Evolutionary conservation across 2,113 vertebrate species (phyloP), one percentile per base, ranked within the genome.

Genomic region (Philantomba maxwellii): DNA sequence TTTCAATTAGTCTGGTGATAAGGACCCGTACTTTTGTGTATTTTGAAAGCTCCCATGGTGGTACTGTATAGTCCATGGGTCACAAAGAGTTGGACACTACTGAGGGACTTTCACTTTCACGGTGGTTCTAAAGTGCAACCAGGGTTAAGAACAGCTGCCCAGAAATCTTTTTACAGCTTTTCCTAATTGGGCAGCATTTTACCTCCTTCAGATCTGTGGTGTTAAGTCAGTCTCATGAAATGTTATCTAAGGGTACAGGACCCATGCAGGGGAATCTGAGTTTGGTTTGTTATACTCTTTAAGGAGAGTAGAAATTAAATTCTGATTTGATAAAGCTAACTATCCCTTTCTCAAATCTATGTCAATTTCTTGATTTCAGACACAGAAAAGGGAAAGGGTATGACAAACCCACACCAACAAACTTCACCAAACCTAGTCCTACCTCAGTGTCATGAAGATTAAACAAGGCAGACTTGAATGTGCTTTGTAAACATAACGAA

Each of bases 311-410:
- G 39, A 86, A 81, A 21, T 78, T 75, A 23, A 89, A 83, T 92
- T 70, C 39, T 23, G 10, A 64, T 55, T 88, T 89, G 78, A 82
- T 53, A 92, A 94, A 93, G 62, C n/a, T 87, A 91, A 19, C 43
- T 70, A 87, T 78, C 8, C 36, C 28, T 80, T 78, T 62, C 45
- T 95, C 16, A 82, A 73, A 30, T 53, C 49, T 64, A 19, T 30
- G 47, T 53, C 43, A 92, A 70, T 94, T 87, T 97, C 80, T 39
- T 80, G 12, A 94, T 47, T 86, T 94, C 49, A 66, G 64, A 89
- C 6, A 57, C 23, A 43, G 43, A 83, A 14, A 36, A 66, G 33
- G 21, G 33, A 47, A 60, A 91, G 17, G 4, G 33, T 94, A 21
- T 82, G 51, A 80, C 36, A 66, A 94, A 39, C 51, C 19, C 17